Evolutionary conservation across 2,888 invertebrate species (phyloP).

Genomic region (Calephelis perditalis): DNA sequence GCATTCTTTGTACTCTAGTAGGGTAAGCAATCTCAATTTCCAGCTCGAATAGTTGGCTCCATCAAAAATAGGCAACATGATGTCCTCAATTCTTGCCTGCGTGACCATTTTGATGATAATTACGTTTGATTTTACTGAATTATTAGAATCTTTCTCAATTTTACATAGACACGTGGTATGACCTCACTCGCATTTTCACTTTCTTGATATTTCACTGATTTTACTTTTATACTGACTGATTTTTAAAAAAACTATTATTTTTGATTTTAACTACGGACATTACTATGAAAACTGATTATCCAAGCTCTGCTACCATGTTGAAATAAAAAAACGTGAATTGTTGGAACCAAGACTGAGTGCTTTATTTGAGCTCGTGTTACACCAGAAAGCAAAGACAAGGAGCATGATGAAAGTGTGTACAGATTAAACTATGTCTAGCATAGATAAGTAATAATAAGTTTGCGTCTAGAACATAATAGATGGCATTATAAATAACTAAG

Average conservation of each 20-base stretch:
- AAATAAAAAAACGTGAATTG: too few relatives aligned
- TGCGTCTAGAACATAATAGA: too few relatives aligned
- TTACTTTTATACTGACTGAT: constrained; percentile 6
- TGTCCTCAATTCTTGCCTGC: constrained; percentile 28
- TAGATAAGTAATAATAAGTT: too few relatives aligned
- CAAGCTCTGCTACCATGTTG: neutral
- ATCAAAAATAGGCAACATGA: constrained; percentile 32
- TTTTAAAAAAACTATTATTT: constrained; percentile 3
- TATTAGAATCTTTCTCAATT: constrained; percentile 3
- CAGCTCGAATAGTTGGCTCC: constrained; percentile 33
- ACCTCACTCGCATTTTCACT: constrained; percentile 5
- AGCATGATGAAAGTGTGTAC: too few relatives aligned
- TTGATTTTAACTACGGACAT: constrained; percentile 7
- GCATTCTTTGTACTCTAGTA: constrained; percentile 34
- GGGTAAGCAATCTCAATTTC: constrained; percentile 32
- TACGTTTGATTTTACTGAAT: constrained; percentile 11
- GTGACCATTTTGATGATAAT: constrained; percentile 22
- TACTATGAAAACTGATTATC: constrained; percentile 3
- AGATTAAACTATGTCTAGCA: too few relatives aligned
- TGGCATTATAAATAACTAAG: too few relatives aligned
- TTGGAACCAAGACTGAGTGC: too few relatives aligned
- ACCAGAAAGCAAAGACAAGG: too few relatives aligned
- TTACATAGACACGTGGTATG: constrained; percentile 6
- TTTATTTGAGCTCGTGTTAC: too few relatives aligned
- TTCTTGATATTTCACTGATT: constrained; percentile 9